Evolutionary conservation across 2,888 invertebrate species (phyloP).

Genomic region (Drosophila longiperda): DNA sequence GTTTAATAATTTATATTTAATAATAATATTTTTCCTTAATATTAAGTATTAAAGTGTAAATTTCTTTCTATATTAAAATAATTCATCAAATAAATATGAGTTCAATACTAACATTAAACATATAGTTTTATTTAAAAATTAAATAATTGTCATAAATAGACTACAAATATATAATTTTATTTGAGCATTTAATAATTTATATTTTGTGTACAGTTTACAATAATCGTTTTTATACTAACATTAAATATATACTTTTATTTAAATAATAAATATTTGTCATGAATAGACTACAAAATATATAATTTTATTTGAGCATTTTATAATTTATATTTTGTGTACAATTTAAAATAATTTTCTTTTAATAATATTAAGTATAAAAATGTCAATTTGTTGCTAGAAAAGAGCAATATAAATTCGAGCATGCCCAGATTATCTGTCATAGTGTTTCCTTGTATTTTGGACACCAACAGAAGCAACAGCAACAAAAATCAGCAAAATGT

Average conservation of each 20-base stretch:
- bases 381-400: neutral
- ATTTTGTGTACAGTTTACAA: neutral
- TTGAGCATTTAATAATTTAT: neutral
- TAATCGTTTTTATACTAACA: neutral
- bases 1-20: neutral
- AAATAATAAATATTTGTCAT: no score
- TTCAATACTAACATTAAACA: neutral
- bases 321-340: neutral
- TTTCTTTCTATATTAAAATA: no score
- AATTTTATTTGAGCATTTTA: neutral
- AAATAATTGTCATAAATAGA: neutral
- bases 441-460: constrained; percentile 30
- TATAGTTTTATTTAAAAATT: neutral
- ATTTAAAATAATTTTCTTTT: neutral
- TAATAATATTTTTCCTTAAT: no score
- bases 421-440: neutral
- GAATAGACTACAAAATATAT: neutral
- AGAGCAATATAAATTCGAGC: constrained; percentile 31
- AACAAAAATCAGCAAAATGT: constrained; percentile 66
- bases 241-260: neutral
- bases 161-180: neutral
- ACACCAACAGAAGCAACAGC: constrained; percentile 24
- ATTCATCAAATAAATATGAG: neutral
- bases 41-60: no score
- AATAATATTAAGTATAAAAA: neutral